Evolutionary conservation across 2,888 invertebrate genomes (phyloP).

Genomic region (Drosophila lutescens): DNA sequence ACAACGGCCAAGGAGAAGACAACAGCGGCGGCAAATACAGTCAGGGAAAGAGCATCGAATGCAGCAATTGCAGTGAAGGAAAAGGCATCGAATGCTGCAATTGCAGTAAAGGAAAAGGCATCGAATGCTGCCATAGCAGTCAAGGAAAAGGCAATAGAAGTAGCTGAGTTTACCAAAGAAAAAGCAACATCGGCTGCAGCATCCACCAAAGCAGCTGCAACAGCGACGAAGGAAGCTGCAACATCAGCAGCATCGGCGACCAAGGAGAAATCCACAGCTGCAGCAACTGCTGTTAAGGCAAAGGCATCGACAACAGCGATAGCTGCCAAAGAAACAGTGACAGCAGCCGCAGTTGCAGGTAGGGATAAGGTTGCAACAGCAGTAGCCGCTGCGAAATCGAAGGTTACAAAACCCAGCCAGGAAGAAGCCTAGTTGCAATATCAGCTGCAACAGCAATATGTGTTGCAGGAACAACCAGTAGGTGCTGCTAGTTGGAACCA

Average conservation of each 20-base stretch:
- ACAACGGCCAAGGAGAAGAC: neutral
- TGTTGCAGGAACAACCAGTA: neutral
- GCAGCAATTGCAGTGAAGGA: slow-evolving; percentile 4
- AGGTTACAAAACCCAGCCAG: neutral
- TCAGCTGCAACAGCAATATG: neutral
- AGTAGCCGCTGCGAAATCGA: neutral
- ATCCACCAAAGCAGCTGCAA: neutral
- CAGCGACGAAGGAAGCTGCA: neutral
- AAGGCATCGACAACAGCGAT: neutral
- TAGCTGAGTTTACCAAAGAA: neutral
- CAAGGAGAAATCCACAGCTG: slow-evolving; percentile 1
- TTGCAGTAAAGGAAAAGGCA: neutral
- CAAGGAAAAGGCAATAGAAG: neutral
- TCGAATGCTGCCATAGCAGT: neutral
- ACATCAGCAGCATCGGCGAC: neutral
- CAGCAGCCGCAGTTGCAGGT: neutral
- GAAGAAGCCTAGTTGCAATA: neutral
- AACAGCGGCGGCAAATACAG: neutral
- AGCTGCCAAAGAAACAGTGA: neutral
- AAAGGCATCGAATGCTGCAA: neutral
- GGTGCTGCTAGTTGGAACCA: too few relatives aligned
- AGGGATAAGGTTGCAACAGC: neutral
- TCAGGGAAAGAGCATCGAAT: neutral
- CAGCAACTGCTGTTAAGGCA: neutral
- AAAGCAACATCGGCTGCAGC: neutral